These are phyloP conservation scores for Limnephilus lunatus DNA, from an alignment of 2,888 invertebrate species.

Conservation along the genomic window DNA sequence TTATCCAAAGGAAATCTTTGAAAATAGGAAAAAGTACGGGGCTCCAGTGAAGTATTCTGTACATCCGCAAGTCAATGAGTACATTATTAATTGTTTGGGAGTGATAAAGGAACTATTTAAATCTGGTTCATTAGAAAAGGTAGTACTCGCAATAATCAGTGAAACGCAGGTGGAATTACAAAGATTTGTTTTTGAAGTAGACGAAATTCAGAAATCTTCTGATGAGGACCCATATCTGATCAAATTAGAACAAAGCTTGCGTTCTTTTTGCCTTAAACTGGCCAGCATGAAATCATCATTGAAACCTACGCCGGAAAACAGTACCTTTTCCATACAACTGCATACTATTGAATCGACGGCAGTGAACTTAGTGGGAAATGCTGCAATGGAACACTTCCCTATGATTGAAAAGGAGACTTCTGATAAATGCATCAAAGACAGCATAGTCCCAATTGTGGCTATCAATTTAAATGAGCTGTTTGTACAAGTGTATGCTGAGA, in stretches of 20 bases:
- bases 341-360: constrained; percentile 80
- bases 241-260: constrained; percentile 79
- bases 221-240: constrained; percentile 79
- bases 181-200: constrained; percentile 69
- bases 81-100: constrained; percentile 78
- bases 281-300: constrained; percentile 75
- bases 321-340: constrained; percentile 80
- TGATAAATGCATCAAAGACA: neutral
- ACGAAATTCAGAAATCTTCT: neutral
- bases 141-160: constrained; percentile 76
- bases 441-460: constrained; percentile 57
- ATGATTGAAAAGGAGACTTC: constrained; percentile 69
- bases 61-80: constrained; percentile 82
- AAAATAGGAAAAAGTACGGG: constrained; percentile 80
- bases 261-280: constrained; percentile 80
- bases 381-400: constrained; percentile 75
- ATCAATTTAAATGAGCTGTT: constrained; percentile 50
- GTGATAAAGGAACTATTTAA: constrained; percentile 75
- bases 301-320: constrained; percentile 75
- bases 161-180: constrained; percentile 70
- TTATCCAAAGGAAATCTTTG: constrained; percentile 82
- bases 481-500: constrained; percentile 58
- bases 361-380: constrained; percentile 76
- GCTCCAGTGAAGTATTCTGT: constrained; percentile 78
- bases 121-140: constrained; percentile 73